A percentile compares a stretch with the other conserved stretches of the same genome.
phyloP scores from a whole-genome alignment of 2,797 vertebrate species.

The Sebastes reedi region DNA sequence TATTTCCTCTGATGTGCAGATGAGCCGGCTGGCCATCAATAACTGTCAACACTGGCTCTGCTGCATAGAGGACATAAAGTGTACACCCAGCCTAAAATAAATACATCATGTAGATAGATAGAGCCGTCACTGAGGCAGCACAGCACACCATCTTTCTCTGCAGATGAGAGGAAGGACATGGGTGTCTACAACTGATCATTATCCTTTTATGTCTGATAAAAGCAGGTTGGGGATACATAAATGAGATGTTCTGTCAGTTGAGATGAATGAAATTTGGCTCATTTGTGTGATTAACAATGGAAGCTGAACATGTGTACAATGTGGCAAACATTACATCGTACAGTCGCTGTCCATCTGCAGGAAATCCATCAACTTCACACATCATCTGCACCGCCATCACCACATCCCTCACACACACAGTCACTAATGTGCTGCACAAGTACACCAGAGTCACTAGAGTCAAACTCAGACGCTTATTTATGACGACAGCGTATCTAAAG shows the following conservation, averaged over 20 bases:
- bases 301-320: neutral
- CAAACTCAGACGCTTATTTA: neutral
- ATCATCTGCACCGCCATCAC: neutral
- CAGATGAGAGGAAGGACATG: constrained; percentile 12
- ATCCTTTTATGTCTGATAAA: constrained; percentile 7
- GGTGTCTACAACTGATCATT: constrained; percentile 21
- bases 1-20: constrained; percentile 23
- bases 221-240: neutral
- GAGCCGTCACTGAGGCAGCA: neutral
- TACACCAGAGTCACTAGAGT: neutral
- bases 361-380: neutral
- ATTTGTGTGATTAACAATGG: neutral
- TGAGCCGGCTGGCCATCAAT: constrained; percentile 4
- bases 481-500: neutral
- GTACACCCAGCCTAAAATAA: constrained; percentile 16
- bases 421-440: neutral
- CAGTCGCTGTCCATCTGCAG: neutral
- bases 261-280: neutral
- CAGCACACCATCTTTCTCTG: neutral
- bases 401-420: neutral
- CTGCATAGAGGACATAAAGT: neutral
- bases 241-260: neutral
- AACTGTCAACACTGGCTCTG: constrained; percentile 11
- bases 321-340: constrained; percentile 5
- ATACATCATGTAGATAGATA: constrained; percentile 10